Evolutionary conservation across 37 sponge, comb jelly and placozoan species (phyloP).

Genomic region (Aphrocallistes beatrix): DNA sequence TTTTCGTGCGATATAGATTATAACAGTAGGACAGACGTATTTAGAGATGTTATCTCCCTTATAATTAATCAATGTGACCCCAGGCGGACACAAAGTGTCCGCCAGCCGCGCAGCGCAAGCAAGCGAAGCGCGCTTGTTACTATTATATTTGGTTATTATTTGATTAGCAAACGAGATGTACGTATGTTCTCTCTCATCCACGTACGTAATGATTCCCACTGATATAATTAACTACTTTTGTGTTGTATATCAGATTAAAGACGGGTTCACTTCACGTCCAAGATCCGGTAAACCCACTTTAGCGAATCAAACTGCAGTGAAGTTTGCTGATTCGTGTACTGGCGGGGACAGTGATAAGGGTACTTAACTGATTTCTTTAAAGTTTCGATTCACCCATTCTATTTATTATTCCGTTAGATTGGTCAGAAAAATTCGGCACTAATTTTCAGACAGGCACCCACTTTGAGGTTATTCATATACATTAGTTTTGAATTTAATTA

Average conservation of each 20-base stretch:
- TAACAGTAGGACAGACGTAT: too few species aligned
- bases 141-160: too few species aligned
- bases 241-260: background rate
- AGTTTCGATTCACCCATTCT: background rate
- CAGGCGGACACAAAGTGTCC: too few species aligned
- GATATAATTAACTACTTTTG: too few species aligned
- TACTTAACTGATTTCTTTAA: background rate
- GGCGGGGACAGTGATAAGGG: background rate
- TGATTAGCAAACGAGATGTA: too few species aligned
- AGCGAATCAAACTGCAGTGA: background rate
- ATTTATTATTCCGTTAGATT: background rate
- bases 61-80: too few species aligned
- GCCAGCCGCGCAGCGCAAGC: too few species aligned
- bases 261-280: background rate
- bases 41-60: too few species aligned
- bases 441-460: background rate
- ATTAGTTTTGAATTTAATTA: background rate
- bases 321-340: background rate
- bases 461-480: slow-evolving; percentile 11
- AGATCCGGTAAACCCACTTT: slow-evolving; percentile 12
- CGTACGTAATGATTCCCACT: too few species aligned
- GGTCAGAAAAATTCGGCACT: background rate
- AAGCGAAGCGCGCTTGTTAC: too few species aligned
- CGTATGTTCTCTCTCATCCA: too few species aligned
- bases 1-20: too few species aligned